A percentile compares a stretch with the other conserved stretches of the same genome.
Evolutionary conservation across 2,888 invertebrate genomes (phyloP).

Genomic region (Limnephilus auricula): DNA sequence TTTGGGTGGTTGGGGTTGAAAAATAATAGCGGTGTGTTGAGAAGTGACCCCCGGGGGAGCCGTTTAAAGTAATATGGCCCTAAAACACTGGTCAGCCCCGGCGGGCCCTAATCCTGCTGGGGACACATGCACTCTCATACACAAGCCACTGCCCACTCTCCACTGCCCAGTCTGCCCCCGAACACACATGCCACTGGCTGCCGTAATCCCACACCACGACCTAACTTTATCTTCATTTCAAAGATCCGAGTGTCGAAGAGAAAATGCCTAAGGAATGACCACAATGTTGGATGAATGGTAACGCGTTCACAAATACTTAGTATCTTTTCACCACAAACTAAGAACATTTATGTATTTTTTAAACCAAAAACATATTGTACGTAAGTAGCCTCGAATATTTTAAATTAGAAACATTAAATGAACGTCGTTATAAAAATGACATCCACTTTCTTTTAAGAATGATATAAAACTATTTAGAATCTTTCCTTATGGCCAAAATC

Average conservation of each 20-base stretch:
- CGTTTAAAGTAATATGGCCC: constrained; percentile 67
- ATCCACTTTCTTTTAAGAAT: too few species aligned
- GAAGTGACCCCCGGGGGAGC: constrained; percentile 66
- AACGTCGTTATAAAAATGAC: too few species aligned
- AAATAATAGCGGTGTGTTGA: constrained; percentile 67
- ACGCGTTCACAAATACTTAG: background rate
- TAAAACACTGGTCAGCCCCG: constrained; percentile 66
- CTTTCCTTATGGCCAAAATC: too few species aligned
- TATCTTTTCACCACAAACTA: background rate
- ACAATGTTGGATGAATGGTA: background rate
- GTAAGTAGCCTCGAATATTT: too few species aligned
- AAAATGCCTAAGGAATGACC: constrained; percentile 16
- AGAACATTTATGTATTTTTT: background rate
- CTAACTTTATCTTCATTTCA: constrained; percentile 50
- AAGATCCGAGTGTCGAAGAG: constrained; percentile 4
- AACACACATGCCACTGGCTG: constrained; percentile 14
- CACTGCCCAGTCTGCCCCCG: background rate
- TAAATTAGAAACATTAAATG: too few species aligned
- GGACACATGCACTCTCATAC: constrained; percentile 35
- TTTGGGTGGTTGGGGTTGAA: constrained; percentile 61
- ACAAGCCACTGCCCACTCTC: too few species aligned
- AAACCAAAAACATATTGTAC: too few species aligned
- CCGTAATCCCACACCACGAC: background rate
- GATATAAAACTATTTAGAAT: too few species aligned
- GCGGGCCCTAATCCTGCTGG: constrained; percentile 61